Evolutionary conservation across 2,113 vertebrate species (phyloP).

Genomic region (Cariama cristata): DNA sequence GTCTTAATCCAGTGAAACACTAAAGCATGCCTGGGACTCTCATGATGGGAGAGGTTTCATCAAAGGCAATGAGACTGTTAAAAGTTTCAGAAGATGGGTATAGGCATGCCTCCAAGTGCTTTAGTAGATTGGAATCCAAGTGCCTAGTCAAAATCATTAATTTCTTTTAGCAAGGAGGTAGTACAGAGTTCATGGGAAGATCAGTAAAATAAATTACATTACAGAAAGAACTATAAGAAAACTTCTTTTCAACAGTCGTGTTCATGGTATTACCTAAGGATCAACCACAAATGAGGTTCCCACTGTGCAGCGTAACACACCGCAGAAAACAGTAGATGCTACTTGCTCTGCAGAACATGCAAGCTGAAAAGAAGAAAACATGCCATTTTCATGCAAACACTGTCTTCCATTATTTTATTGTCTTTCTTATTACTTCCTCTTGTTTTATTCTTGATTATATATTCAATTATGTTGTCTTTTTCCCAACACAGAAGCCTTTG

Average conservation of each 20-base stretch:
- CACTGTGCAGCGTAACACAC: neutral
- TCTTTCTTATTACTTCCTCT: neutral
- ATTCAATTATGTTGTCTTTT: neutral
- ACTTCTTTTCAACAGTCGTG: neutral
- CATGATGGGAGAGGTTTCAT: neutral
- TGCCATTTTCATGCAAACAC: neutral
- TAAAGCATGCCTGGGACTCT: neutral
- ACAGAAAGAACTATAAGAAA: neutral
- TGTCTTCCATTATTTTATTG: neutral
- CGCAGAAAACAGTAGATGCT: neutral
- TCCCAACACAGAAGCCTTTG: neutral
- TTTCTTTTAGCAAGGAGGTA: neutral
- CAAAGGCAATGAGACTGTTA: neutral
- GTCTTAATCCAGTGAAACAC: neutral
- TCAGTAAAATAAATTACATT: neutral
- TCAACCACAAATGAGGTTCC: neutral
- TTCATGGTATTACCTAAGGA: neutral
- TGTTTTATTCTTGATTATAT: neutral
- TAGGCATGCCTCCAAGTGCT: neutral
- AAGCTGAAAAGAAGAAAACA: neutral
- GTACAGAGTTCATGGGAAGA: neutral
- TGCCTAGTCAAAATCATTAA: neutral
- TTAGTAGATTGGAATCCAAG: neutral
- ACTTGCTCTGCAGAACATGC: neutral
- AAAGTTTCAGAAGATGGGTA: neutral